These are phyloP conservation scores for Hippolais icterina DNA, from an alignment of 2,113 vertebrate genomes.

Conservation along the genomic window DNA sequence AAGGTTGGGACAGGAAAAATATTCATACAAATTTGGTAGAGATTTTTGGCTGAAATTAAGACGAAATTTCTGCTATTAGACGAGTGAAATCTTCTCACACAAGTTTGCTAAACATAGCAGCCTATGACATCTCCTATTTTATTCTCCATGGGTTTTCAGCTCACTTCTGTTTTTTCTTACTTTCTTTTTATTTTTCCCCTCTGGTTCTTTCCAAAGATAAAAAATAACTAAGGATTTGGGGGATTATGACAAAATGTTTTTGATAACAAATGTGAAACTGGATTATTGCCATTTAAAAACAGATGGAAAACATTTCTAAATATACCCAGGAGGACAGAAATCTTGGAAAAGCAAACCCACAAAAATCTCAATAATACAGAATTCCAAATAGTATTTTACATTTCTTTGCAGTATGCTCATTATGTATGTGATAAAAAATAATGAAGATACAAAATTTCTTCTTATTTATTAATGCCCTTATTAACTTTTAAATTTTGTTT, in stretches of 20 bases:
- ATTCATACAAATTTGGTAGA: background rate
- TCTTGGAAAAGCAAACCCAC: background rate
- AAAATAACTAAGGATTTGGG: background rate
- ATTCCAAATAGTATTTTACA: background rate
- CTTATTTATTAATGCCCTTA: background rate
- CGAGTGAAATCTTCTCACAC: background rate
- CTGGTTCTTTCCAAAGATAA: background rate
- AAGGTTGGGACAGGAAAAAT: background rate
- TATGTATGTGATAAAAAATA: background rate
- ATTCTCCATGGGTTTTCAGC: background rate
- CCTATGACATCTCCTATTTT: background rate
- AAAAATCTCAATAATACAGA: background rate
- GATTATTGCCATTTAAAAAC: background rate
- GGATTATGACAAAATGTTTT: background rate
- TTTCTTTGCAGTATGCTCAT: background rate
- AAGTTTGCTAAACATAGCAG: background rate
- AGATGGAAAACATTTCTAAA: background rate
- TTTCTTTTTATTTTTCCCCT: fast-evolving
- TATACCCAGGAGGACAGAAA: background rate
- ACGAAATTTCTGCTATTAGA: background rate
- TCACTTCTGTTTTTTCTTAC: background rate
- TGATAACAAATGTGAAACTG: background rate
- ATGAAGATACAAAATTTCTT: fast-evolving
- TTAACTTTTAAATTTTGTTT: background rate
- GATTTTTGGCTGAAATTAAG: background rate